These are phyloP conservation scores for Molorchus minor DNA, from an alignment of 2,888 invertebrate species.

Conservation along the genomic window DNA sequence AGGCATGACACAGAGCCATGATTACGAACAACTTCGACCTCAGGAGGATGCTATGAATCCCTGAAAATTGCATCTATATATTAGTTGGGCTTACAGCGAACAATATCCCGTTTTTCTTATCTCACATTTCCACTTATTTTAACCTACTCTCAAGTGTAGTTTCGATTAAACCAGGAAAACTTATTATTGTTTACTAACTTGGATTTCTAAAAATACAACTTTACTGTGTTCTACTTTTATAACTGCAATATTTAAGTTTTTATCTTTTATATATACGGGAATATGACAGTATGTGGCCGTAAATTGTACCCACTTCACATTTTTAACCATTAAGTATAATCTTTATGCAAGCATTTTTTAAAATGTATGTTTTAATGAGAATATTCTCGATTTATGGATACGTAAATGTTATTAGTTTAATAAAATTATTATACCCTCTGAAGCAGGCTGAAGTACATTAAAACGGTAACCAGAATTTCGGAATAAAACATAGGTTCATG, in stretches of 20 bases:
- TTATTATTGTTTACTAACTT: background rate
- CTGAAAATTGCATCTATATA: background rate
- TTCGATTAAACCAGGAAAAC: background rate
- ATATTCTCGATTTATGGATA: too few relatives aligned
- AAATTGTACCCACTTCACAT: background rate
- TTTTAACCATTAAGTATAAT: background rate
- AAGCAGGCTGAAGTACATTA: too few relatives aligned
- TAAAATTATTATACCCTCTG: too few relatives aligned
- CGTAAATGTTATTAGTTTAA: too few relatives aligned
- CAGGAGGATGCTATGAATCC: background rate
- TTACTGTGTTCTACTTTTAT: too few relatives aligned
- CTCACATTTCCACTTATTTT: background rate
- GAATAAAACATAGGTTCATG: too few relatives aligned
- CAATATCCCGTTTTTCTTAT: background rate
- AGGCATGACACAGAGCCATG: background rate
- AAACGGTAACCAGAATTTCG: too few relatives aligned
- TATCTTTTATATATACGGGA: background rate
- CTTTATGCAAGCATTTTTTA: background rate
- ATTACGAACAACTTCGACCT: background rate
- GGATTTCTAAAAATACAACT: too few relatives aligned
- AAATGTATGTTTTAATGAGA: background rate
- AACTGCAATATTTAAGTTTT: background rate
- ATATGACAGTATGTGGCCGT: background rate
- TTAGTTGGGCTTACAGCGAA: background rate
- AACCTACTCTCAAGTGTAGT: background rate